Conservation (phyloP, 2,888 invertebrate species). For the Lordiphosa andalusiaca region DNA sequence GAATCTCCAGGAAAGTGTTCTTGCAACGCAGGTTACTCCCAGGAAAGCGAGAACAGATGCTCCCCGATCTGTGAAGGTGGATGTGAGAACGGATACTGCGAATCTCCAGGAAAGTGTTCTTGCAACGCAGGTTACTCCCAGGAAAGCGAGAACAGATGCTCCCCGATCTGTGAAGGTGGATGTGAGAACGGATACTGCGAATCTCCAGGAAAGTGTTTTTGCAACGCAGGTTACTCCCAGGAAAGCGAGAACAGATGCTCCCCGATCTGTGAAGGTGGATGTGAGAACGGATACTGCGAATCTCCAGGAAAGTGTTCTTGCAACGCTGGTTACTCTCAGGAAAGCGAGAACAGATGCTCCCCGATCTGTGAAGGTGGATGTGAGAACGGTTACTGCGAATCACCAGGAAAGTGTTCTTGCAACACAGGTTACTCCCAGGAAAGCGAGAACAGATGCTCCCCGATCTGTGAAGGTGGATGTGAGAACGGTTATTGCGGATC, state of each 20-base stretch:
- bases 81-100: too few species aligned
- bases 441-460: neutral
- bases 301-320: conserved; percentile 11
- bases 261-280: conserved; percentile 6
- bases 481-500: conserved; percentile 6
- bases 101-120: too few species aligned
- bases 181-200: conserved; percentile 1
- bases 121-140: too few species aligned
- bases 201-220: conserved; percentile 11
- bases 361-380: conserved; percentile 4
- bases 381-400: conserved; percentile 9
- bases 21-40: too few species aligned
- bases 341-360: neutral
- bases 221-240: conserved; percentile 4
- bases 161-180: too few species aligned
- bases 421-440: neutral
- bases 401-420: conserved; percentile 10
- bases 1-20: too few species aligned
- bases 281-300: conserved; percentile 6
- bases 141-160: too few species aligned
- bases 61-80: too few species aligned
- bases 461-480: conserved; percentile 5
- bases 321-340: neutral
- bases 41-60: too few species aligned
- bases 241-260: neutral